phyloP scores from a whole-genome alignment of 2,888 invertebrate genomes.

The Rosalia funebris region DNA sequence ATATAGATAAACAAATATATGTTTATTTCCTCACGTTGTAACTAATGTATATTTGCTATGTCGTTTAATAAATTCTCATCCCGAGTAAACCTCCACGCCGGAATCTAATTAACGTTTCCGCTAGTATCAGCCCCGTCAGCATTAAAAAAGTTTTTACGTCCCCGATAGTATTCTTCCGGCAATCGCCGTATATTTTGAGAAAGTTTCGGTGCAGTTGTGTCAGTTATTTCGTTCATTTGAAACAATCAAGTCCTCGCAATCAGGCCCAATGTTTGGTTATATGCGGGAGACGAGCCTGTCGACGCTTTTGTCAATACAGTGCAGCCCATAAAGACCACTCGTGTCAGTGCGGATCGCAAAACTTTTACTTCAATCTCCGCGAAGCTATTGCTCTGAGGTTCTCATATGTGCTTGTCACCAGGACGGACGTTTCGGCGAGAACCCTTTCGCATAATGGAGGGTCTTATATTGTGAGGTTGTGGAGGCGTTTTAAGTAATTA shows the following conservation, averaged over 20 bases:
- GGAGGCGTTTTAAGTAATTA: too few species aligned
- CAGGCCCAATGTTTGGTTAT: slow-evolving; percentile 63
- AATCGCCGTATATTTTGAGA: slow-evolving; percentile 42
- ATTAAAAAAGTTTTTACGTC: slow-evolving; percentile 21
- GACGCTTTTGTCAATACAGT: slow-evolving; percentile 69
- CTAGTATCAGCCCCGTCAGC: slow-evolving; percentile 23
- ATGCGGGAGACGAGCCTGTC: slow-evolving; percentile 63
- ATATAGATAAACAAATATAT: too few species aligned
- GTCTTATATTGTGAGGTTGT: too few species aligned
- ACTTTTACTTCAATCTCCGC: slow-evolving; percentile 42
- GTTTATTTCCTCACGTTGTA: too few species aligned
- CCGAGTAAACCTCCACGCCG: not conserved
- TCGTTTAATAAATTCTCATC: not conserved
- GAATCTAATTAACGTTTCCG: slow-evolving; percentile 24
- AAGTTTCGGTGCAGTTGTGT: slow-evolving; percentile 47
- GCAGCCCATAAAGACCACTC: slow-evolving; percentile 69
- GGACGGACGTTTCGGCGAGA: not conserved
- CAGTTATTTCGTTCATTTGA: slow-evolving; percentile 64
- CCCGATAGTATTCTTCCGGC: slow-evolving; percentile 32
- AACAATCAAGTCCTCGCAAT: slow-evolving; percentile 66
- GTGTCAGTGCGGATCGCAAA: slow-evolving; percentile 67
- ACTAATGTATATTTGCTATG: not conserved
- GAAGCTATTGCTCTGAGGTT: not conserved
- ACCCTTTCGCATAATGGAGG: not conserved
- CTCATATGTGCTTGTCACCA: slow-evolving; percentile 14